Conservation (phyloP, 1,140 invertebrate species). For the Pachypeltis micranthus region DNA sequence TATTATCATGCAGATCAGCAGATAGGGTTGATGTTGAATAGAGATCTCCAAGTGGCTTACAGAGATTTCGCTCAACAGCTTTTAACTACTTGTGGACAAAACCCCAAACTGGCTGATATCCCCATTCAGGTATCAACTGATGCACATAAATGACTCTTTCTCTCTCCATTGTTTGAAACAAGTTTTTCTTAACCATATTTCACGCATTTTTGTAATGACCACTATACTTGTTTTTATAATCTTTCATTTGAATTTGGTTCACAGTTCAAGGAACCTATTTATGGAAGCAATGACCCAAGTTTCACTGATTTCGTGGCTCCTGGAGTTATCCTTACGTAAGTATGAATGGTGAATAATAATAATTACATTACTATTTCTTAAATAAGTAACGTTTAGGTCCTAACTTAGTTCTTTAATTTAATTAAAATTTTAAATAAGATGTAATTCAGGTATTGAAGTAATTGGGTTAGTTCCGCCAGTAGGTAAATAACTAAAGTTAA, state of each 20-base stretch:
- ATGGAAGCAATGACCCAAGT: conserved; percentile 68
- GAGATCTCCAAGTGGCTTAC: conserved; percentile 61
- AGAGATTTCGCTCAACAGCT: conserved; percentile 57
- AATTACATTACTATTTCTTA: no score
- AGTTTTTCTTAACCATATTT: no score
- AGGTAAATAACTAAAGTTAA: no score
- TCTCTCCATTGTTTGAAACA: no score
- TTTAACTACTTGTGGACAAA: conserved; percentile 54
- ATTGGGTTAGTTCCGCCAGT: no score
- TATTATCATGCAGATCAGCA: conserved; percentile 64
- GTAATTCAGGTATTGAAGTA: no score
- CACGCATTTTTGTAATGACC: neutral
- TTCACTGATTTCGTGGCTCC: conserved; percentile 92
- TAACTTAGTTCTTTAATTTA: no score
- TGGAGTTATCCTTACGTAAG: conserved; percentile 80
- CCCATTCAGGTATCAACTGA: conserved; percentile 52
- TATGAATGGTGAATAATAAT: no score
- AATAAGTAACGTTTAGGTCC: no score
- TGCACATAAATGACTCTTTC: no score
- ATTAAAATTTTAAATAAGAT: no score
- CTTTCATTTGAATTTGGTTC: conserved; percentile 27
- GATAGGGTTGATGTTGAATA: conserved; percentile 67
- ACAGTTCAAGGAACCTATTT: conserved; percentile 70
- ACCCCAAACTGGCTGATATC: conserved; percentile 66
- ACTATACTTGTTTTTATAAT: conserved; percentile 1